Base-by-base conservation (phyloP, 2,888 invertebrate species). In the Cryptocephalus moraei region DNA sequence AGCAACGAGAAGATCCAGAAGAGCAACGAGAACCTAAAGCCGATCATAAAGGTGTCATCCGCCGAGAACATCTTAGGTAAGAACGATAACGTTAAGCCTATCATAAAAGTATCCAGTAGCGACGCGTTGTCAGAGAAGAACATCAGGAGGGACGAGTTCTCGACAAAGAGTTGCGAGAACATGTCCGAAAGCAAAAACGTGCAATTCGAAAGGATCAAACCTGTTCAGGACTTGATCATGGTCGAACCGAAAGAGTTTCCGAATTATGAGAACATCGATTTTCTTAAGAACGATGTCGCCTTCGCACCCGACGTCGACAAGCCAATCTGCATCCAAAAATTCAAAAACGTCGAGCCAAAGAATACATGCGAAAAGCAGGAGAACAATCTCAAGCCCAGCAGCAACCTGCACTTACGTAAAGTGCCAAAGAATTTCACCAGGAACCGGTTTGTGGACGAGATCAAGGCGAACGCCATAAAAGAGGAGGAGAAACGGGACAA, bases 341-440 rank as follows among this genome's bases (percentile, higher is more conserved):
- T 62, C 8, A 46, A 47, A 13, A 46, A 52, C n/a, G 41, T 46
- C 40, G 49, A 55, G 47, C 32, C 45, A 9, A 33, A 34, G 31
- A 36, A 47, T 11, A 13, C 11, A 8, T 36, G 33, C 32, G 11
- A 39, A 6, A 41, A 13, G 2, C 44, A 49, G n/a, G 50, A 60
- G 9, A 63, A 63, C 39, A 64, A 64, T 47, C 47, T 57, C 6
- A 61, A 59, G 38, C 56, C 56, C 12, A 57, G 56, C 31, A 58
- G 55, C 22, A 55, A 58, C 22, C 56, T 63, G 11, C 55, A 62
- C 33, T 55, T 67, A 46, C 54, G 66, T 39, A 68, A 66, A 49
- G 68, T 67, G 32, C 69, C 70, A 31, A 70, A 70, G 50, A 69
- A 69, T 54, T 70, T 70, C 53, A 68, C 67, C 3, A 56, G 69